These are phyloP conservation scores for Diploscapter pachys DNA, from an alignment of 1,140 invertebrate genomes.

Conservation along the genomic window DNA sequence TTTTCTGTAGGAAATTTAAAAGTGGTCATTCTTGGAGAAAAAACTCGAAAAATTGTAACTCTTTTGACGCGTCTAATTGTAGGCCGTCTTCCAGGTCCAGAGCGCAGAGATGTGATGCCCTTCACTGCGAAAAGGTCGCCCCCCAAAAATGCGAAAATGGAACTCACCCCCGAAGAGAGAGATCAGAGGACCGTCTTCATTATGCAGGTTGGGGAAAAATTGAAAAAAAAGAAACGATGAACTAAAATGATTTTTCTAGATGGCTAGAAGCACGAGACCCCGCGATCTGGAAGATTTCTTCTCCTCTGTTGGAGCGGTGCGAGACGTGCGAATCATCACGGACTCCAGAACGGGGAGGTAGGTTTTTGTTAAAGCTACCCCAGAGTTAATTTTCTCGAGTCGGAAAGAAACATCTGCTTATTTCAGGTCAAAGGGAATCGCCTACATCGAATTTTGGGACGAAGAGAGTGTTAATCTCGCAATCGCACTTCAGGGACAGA, in stretches of 20 bases:
- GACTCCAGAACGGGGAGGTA: conserved; percentile 97
- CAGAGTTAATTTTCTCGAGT: neutral
- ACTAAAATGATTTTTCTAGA: conserved; percentile 45
- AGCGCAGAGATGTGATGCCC: conserved; percentile 58
- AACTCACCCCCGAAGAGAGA: conserved; percentile 91
- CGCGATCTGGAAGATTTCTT: conserved; percentile 99
- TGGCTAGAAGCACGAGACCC: conserved; percentile 83
- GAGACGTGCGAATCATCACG: conserved; percentile 95
- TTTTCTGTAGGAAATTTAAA: too few species aligned
- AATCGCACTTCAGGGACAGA: conserved; percentile 91
- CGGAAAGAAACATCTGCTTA: neutral
- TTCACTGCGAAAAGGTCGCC: conserved; percentile 53
- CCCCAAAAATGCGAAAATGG: conserved; percentile 47
- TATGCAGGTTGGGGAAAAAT: conserved; percentile 73
- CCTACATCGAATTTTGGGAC: conserved; percentile 98
- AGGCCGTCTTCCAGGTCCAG: conserved; percentile 54
- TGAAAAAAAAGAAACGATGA: neutral
- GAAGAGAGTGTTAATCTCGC: conserved; percentile 93
- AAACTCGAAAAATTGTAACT: neutral
- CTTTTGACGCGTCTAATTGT: neutral
- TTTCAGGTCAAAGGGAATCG: conserved; percentile 71
- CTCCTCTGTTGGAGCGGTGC: conserved; percentile 93
- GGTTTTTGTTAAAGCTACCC: conserved; percentile 64
- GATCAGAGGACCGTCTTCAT: conserved; percentile 97
- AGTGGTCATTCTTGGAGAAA: neutral